Conservation (phyloP, 1,140 invertebrate species). For the Lucilia cuprina region DNA sequence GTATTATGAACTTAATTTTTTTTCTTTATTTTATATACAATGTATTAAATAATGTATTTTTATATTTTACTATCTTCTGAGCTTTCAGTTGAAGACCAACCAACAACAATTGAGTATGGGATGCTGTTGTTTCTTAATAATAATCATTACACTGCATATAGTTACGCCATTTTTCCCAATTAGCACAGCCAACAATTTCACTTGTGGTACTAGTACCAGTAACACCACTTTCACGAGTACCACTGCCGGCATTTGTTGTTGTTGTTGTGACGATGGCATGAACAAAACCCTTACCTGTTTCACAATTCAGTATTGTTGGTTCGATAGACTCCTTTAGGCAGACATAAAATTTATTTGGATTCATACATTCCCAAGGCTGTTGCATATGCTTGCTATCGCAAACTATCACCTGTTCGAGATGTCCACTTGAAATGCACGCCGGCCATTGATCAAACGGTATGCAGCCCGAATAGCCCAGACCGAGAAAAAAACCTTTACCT, state of each 20-base stretch:
- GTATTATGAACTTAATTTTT: not conserved
- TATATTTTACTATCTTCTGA: not conserved
- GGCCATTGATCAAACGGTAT: slow-evolving; percentile 54
- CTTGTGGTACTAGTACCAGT: not conserved
- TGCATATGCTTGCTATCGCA: slow-evolving; percentile 39
- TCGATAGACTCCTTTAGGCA: slow-evolving; percentile 40
- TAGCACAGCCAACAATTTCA: slow-evolving; percentile 51
- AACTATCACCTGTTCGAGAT: slow-evolving; percentile 16
- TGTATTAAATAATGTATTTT: not conserved
- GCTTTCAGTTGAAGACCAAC: not conserved
- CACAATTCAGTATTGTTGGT: slow-evolving; percentile 42
- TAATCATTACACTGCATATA: slow-evolving; percentile 52
- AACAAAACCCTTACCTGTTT: slow-evolving; percentile 42
- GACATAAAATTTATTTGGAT: slow-evolving; percentile 47
- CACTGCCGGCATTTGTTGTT: not conserved
- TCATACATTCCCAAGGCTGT: slow-evolving; percentile 44
- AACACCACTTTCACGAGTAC: not conserved
- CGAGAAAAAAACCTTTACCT: slow-evolving; percentile 58
- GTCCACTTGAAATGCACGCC: slow-evolving; percentile 44
- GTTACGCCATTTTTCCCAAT: slow-evolving; percentile 52
- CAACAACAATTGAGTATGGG: too few relatives aligned
- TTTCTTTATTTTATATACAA: not conserved
- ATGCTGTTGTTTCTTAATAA: slow-evolving; percentile 46
- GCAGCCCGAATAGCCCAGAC: slow-evolving; percentile 52
- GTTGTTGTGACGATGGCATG: slow-evolving; percentile 15